These are phyloP conservation scores for Trichoplusia ni DNA, from an alignment of 1,140 invertebrate genomes.

Conservation along the genomic window DNA sequence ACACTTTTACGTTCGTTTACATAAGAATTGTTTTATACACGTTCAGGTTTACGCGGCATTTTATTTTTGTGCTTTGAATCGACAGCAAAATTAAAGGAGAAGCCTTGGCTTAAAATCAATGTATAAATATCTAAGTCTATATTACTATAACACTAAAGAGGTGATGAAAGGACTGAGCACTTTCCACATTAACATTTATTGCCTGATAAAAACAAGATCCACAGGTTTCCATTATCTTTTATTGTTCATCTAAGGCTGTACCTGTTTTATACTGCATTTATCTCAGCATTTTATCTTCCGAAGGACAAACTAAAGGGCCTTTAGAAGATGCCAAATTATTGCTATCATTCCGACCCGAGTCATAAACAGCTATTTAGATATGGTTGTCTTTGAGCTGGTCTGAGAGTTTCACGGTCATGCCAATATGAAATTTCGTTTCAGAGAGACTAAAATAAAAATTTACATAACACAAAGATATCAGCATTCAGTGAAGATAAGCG, in stretches of 20 bases:
- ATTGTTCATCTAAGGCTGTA: conserved; percentile 16
- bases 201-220: conserved; percentile 19
- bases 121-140: background rate
- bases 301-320: conserved; percentile 10
- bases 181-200: conserved; percentile 22
- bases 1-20: no score
- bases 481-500: background rate
- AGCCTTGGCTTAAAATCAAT: no score
- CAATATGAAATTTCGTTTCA: background rate
- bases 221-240: conserved; percentile 21
- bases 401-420: background rate
- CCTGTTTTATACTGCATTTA: conserved; percentile 23
- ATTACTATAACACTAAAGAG: background rate
- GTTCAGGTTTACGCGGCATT: no score
- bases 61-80: no score
- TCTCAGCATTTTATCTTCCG: conserved; percentile 18
- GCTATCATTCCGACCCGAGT: background rate
- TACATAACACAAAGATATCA: conserved; percentile 1
- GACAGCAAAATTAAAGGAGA: no score
- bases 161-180: conserved; percentile 1
- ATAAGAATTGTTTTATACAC: no score
- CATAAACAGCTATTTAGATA: conserved; percentile 11
- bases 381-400: background rate
- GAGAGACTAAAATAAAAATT: no score
- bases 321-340: conserved; percentile 9